Evolutionary conservation across 2,797 vertebrate genomes (phyloP), one percentile per base, ranked within the genome.

Genomic region (Lerista edwardsae): DNA sequence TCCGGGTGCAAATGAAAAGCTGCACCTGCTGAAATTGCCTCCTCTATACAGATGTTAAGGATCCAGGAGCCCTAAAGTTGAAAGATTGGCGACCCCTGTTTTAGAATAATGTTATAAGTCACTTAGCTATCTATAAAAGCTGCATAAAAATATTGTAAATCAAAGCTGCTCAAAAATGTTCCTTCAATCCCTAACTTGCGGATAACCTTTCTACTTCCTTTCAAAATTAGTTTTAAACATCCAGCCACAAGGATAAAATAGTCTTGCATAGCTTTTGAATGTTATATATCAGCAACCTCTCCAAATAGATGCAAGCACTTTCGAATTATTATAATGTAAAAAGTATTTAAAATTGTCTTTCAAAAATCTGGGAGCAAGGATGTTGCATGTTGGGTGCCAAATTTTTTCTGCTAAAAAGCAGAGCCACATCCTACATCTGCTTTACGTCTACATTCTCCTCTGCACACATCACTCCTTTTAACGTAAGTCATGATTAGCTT

Each of bases 101-200:
- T n/a, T n/a, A n/a, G n/a, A n/a, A n/a, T n/a, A n/a, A n/a, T n/a
- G n/a, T n/a, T n/a, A n/a, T n/a, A n/a, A n/a, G n/a, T n/a, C n/a
- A n/a, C n/a, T n/a, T n/a, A n/a, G n/a, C n/a, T n/a, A n/a, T n/a
- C n/a, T n/a, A n/a, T n/a, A n/a, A n/a, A n/a, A n/a, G n/a, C n/a
- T n/a, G n/a, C n/a, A n/a, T n/a, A n/a, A n/a, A n/a, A n/a, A n/a
- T n/a, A n/a, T n/a, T n/a, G n/a, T n/a, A n/a, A n/a, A n/a, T n/a
- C n/a, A n/a, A n/a, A n/a, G n/a, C 57, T 91, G 84, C 74, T 82
- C 82, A 27, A 85, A 85, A 93, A 14, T 88, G 77, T 84, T 89
- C 2, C 90, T 79, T 77, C 10, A 82, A n/a, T n/a, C 27, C n/a
- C 3, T 2, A 15, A 21, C 29, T 64, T 61, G 36, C n/a, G 11